Base-by-base conservation (phyloP, 2,797 vertebrate species). In the Ctenosaura bakeri region DNA sequence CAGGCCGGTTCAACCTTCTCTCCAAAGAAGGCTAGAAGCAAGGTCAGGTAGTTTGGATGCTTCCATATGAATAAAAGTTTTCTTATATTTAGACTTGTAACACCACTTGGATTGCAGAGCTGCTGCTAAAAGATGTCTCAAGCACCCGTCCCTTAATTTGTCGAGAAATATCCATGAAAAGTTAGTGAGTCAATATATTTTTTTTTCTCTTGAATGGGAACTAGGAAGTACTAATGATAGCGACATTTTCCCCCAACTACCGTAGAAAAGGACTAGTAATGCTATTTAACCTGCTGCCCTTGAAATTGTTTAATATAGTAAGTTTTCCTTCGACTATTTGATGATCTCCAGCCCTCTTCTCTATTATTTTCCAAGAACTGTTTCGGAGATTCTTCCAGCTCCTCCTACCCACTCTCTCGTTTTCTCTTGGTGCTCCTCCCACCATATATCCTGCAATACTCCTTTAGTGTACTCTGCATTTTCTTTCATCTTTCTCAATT, bases 1-100 rank as follows among this genome's bases (percentile, higher is more conserved):
- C 94, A 94, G 94, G 88, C 89, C 93, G 93, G 95, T 95, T 96
- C 95, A 95, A 92, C 94, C 90, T 90, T 94, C 93, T 94, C 91
- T 91, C 94, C 93, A 93, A 94, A 93, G 94, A 91, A 88, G 74
- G 79, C 91, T 92, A 87, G 90, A 92, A 81, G 91, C 77, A 93
- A 95, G 95, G 90, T 94, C 89, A 78, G 78, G 71, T 54, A 35
- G 91, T 92, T 93, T 92, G 92, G 89, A 95, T 89, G 91, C 86
- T 92, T 93, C 94, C 92, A 76, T 86, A 59, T 83, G 93, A 95
- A 83, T 91, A 85, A 89, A 83, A 87, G 73, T 96, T 94, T 93
- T 92, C 0, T 0, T 90, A 66, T 83, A 87, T 95, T 95, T 95
- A 74, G 16, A 91, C 87, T 87, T 92, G 86, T 88, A 91, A 18